Evolutionary conservation across 2,888 invertebrate species (phyloP).

Genomic region (Gymnosoma rotundatum): DNA sequence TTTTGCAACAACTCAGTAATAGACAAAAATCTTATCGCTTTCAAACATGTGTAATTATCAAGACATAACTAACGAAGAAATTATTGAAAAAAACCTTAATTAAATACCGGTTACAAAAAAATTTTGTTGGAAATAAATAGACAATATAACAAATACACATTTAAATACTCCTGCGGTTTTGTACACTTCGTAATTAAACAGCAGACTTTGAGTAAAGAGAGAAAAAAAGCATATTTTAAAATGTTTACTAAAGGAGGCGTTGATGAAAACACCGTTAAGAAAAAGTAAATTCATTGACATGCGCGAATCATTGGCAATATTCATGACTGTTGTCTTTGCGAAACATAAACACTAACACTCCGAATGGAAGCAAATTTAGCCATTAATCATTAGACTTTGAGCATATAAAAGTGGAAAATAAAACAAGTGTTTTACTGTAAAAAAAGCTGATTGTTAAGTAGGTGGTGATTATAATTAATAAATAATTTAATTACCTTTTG

Average conservation of each 20-base stretch:
- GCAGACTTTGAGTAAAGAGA: too few relatives aligned
- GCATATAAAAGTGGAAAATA: conserved; percentile 15
- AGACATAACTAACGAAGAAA: conserved; percentile 1
- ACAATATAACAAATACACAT: conserved; percentile 32
- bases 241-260: conserved; percentile 56
- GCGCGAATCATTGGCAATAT: conserved; percentile 40
- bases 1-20: conserved; percentile 48
- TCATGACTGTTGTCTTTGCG: conserved; percentile 18
- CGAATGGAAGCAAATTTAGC: conserved; percentile 47
- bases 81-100: conserved; percentile 9
- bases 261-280: conserved; percentile 62
- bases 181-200: background rate
- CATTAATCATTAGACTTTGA: conserved; percentile 44
- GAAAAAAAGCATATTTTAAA: too few relatives aligned
- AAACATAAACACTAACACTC: background rate
- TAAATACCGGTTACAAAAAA: conserved; percentile 62
- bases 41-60: conserved; percentile 18
- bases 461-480: conserved; percentile 26
- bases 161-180: conserved; percentile 18
- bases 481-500: too few relatives aligned
- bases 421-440: background rate
- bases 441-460: conserved; percentile 11
- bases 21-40: conserved; percentile 55
- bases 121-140: conserved; percentile 60
- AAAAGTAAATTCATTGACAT: conserved; percentile 62